phyloP scores from a whole-genome alignment of 2,113 vertebrate species.

The Brachypodius melanocephalos region DNA sequence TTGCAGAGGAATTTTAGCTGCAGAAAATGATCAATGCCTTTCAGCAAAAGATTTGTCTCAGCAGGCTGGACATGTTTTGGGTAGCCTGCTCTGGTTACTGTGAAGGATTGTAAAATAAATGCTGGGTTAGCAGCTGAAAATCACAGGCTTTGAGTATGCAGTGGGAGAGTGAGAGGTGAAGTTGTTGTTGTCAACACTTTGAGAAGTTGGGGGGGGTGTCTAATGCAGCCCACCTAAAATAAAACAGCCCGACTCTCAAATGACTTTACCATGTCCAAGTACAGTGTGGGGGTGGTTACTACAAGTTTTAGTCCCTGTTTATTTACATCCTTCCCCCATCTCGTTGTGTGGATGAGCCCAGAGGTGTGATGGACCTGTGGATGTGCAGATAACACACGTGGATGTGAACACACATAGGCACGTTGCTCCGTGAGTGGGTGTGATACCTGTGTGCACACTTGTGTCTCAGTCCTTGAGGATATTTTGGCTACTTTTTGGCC shows the following conservation, averaged over 20 bases:
- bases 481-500: not conserved
- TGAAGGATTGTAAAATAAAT: not conserved
- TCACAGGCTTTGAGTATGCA: not conserved
- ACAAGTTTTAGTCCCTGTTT: not conserved
- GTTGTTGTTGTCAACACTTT: not conserved
- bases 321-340: not conserved
- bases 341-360: not conserved
- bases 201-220: not conserved
- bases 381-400: too few relatives aligned
- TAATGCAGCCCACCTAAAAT: not conserved
- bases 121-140: not conserved
- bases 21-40: not conserved
- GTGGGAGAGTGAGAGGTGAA: not conserved
- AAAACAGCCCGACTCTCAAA: not conserved
- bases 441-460: not conserved
- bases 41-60: not conserved
- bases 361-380: not conserved
- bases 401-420: fast-evolving
- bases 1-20: constrained; percentile 30
- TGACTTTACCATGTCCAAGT: fast-evolving
- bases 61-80: not conserved
- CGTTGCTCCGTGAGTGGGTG: not conserved
- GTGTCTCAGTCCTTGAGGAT: not conserved
- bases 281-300: not conserved
- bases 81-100: not conserved